Evolutionary conservation across 2,888 invertebrate genomes (phyloP).

Genomic region (Arge pagana): DNA sequence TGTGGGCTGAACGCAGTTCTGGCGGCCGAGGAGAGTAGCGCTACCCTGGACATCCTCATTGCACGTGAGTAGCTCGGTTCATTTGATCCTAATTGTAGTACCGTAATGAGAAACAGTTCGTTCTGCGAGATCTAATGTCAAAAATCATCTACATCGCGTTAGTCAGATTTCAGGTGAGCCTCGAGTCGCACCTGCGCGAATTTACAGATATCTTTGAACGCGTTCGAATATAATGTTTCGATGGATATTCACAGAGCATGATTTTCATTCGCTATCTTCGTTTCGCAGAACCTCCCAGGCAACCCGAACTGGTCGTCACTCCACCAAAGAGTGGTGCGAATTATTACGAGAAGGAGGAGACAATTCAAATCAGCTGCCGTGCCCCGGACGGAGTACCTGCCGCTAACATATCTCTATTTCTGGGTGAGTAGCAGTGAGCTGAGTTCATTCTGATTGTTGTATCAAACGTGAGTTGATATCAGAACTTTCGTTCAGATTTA

Average conservation of each 20-base stretch:
- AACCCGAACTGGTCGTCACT: constrained; percentile 59
- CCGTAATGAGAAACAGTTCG: too few relatives aligned
- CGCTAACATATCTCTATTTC: constrained; percentile 75
- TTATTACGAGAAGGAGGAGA: constrained; percentile 68
- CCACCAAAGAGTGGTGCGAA: constrained; percentile 53
- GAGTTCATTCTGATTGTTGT: not conserved
- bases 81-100: too few relatives aligned
- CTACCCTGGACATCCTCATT: constrained; percentile 68
- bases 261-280: too few relatives aligned
- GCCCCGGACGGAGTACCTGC: constrained; percentile 74
- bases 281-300: constrained; percentile 59
- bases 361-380: constrained; percentile 69
- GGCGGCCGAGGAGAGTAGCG: constrained; percentile 64
- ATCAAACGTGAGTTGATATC: not conserved
- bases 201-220: too few relatives aligned
- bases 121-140: too few relatives aligned
- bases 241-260: too few relatives aligned
- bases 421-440: constrained; percentile 60
- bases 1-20: constrained; percentile 68
- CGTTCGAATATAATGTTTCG: too few relatives aligned
- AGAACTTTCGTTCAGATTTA: not conserved
- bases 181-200: too few relatives aligned
- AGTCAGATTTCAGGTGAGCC: too few relatives aligned
- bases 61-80: constrained; percentile 71
- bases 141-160: too few relatives aligned